Evolutionary conservation across 1,140 invertebrate genomes (phyloP), one percentile per base, ranked within the genome.

Genomic region (Drosophila ficusphila): DNA sequence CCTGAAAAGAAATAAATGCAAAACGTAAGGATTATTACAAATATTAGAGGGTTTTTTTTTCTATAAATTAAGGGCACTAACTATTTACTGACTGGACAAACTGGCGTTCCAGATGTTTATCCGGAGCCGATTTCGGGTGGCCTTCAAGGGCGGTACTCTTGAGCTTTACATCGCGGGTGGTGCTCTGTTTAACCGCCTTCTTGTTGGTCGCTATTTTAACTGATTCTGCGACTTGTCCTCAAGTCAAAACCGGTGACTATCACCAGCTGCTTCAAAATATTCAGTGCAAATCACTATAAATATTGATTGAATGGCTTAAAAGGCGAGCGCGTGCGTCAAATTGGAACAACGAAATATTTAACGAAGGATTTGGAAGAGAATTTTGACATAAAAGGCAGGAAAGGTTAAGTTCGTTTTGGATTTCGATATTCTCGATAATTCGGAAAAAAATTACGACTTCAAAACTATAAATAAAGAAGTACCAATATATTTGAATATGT

Each of bases 1-100:
- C 81, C 81, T 86, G 51, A n/a, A 86, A 86, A 44, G 52, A 67
- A 44, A 47, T 41, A 7, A 56, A 27, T 21, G 4, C 34, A 16
- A 29, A 34, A 12, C n/a, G n/a, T n/a, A 4, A 34, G 9, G 12
- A 41, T 46, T 49, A 39, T 53, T 34, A 49, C 9, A 51, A 19
- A 18, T 12, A 11, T 11, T 7, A 34, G 1, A 29, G 0, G 6
- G 6, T 7, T 7, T 21, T 4, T 9, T 6, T 42, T 11, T 4
- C 11, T 5, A 21, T 41, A n/a, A 21, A 5, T 14, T 14, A 14
- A 14, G 27, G 41, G 49, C 38, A 79, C 76, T 78, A 78, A 79
- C 76, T 77, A n/a, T 46, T 27, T 2, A 54, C 5, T 11, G 57
- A 48, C 21, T 79, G 75, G 3, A 69, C 57, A 60, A 74, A 25